A percentile compares a stretch with the other conserved stretches of the same genome.
Evolutionary conservation across 2,888 invertebrate species (phyloP).

Genomic region (Idaea straminata): DNA sequence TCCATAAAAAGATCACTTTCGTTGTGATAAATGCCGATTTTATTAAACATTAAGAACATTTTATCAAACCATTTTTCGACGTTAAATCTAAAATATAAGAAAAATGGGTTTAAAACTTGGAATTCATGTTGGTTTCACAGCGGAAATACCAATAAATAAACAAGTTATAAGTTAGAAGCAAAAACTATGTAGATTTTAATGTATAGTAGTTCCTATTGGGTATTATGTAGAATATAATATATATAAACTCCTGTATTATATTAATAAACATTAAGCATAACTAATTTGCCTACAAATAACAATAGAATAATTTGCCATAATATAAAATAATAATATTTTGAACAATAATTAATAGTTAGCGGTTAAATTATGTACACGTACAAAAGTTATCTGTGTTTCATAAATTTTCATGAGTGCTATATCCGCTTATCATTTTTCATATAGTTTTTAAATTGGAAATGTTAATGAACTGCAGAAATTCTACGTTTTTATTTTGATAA

Average conservation of each 20-base stretch:
- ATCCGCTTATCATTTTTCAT: constrained; percentile 17
- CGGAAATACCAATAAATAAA: neutral
- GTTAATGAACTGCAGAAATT: constrained; percentile 7
- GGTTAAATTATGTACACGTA: neutral
- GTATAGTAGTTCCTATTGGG: neutral
- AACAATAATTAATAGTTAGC: neutral
- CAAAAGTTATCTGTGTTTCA: constrained; percentile 36
- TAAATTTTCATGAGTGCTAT: constrained; percentile 39
- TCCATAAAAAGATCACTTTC: constrained; percentile 1
- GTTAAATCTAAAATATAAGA: neutral
- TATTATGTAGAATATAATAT: neutral
- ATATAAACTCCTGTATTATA: no score
- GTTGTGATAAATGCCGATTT: neutral
- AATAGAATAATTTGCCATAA: neutral
- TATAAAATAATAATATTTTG: neutral
- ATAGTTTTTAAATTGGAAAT: constrained; percentile 28
- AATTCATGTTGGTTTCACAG: neutral
- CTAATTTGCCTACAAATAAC: neutral
- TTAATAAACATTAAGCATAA: neutral
- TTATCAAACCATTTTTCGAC: neutral
- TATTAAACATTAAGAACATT: neutral
- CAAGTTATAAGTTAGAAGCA: neutral
- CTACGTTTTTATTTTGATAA: neutral
- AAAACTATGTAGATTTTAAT: neutral
- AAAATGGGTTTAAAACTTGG: neutral